Base-by-base conservation (phyloP, 2,113 vertebrate species). In the Addax nasomaculatus region DNA sequence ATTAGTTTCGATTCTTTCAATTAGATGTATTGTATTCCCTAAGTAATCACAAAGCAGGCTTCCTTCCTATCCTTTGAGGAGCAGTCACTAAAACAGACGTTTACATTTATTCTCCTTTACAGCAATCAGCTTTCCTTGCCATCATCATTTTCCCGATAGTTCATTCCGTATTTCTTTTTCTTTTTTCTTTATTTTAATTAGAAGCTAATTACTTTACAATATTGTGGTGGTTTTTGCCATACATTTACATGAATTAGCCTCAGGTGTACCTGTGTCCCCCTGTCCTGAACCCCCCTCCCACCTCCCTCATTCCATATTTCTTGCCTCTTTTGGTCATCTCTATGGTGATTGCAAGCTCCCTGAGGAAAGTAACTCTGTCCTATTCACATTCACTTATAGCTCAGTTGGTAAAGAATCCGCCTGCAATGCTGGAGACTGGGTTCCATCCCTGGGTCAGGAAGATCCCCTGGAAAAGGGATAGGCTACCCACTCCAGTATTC, bases 11-110 rank as follows among this genome's bases (percentile, higher is more conserved):
- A 96, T 97, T 98, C 92, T 94, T 98, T 89, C 43, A 78, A 93
- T 98, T 97, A 95, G 83, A 97, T 92, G 90, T 91, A 47, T 93
- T 97, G 36, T n/a, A 94, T 97, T 97, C 95, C 98, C 83, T 6
- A 57, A 95, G 14, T 96, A 93, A 98, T 97, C 95, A 86, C 58
- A 95, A 98, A 86, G 92, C 88, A 79, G 60, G 67, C 87, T 79
- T 97, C 97, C 86, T 89, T 98, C 62, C 95, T 96, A 97, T 96
- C 95, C 96, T 97, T 96, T 97, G 60, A 60, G 95, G 87, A 97
- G 96, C 85, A 84, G 70, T 93, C 89, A 33, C 33, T 97, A 92
- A 87, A 73, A 96, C 87, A 95, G 96, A 45, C 43, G 87, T 98
- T 92, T 21, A 3, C 1, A 21, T 67, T 73, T 79, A 39, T 45